Evolutionary conservation across 2,797 vertebrate species (phyloP).

Genomic region (Hirundo rustica): DNA sequence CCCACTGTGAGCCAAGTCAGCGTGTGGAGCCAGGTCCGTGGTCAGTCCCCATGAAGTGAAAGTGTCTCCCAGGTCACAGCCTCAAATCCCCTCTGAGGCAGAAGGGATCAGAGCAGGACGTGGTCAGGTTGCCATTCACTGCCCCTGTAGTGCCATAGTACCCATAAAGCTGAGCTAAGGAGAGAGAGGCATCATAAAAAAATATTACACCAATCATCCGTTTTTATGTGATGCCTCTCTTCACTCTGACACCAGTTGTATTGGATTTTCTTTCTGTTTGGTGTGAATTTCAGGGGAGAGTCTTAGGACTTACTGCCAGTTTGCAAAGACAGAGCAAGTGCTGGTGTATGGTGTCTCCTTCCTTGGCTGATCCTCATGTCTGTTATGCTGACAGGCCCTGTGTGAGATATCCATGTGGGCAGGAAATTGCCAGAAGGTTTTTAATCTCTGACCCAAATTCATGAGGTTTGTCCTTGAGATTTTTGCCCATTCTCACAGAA

Average conservation of each 20-base stretch:
- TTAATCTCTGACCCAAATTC: not conserved
- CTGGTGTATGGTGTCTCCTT: not conserved
- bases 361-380: not conserved
- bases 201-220: not conserved
- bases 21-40: not conserved
- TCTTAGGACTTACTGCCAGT: not conserved
- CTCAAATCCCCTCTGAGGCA: not conserved
- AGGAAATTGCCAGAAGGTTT: not conserved
- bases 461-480: not conserved
- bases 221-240: not conserved
- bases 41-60: not conserved
- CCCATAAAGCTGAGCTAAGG: not conserved
- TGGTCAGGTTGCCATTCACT: not conserved
- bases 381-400: not conserved
- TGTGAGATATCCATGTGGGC: not conserved
- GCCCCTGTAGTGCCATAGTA: not conserved
- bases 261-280: not conserved
- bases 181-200: not conserved
- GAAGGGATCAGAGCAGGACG: not conserved
- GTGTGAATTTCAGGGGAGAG: not conserved
- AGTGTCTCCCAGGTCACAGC: not conserved
- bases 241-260: not conserved
- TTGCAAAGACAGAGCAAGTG: not conserved
- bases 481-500: not conserved
- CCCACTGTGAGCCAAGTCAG: not conserved